Base-by-base conservation (phyloP, 1,140 invertebrate genomes). In the Drosophila novamexicana region DNA sequence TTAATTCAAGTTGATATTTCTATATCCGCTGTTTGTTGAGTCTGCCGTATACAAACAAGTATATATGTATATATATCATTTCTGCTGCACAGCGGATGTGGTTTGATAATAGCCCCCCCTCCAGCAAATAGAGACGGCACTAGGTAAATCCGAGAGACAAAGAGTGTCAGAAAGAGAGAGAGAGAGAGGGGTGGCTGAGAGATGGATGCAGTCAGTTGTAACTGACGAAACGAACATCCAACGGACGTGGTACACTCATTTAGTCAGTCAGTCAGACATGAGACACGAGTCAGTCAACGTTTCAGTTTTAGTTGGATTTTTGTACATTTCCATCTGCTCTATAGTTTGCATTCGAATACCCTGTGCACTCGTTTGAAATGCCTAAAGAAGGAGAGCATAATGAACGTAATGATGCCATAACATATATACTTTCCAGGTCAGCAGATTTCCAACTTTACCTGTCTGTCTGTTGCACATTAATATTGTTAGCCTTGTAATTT, bases 141-240 rank as follows among this genome's bases (percentile, higher is more conserved):
- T 37, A 45, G 8, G 57, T 67, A 37, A 42, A 16, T 39, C 22
- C n/a, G 5, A 32, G 50, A 29, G 34, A 47, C 36, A 75, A 32
- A 47, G 18, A 9, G 56, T 39, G 47, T 62, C 40, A 37, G n/a
- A 39, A n/a, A 40, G 22, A 36, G 40, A 42, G 45, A 32, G 37
- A 5, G 56, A 18, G 47, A 1, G n/a, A 0, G 5, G 56, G n/a
- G 44, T 49, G 56, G 54, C 2, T 29, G 22, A 73, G 82, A 64
- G 72, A 75, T 72, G 71, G 68, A 86, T 86, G 83, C 83, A 86
- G 67, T 86, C 83, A 79, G 58, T 88, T 86, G 83, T 86, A 88
- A 86, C 83, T 86, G 83, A 77, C 83, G 56, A 65, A 65, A 65
- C 47, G 39, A 65, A 71, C 50, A 61, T 47, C 57, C 45, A 52